Percentiles rank a stretch among this genome's conserved stretches.
Conservation (phyloP, 2,113 vertebrate genomes). For the Clarias magur region DNA sequence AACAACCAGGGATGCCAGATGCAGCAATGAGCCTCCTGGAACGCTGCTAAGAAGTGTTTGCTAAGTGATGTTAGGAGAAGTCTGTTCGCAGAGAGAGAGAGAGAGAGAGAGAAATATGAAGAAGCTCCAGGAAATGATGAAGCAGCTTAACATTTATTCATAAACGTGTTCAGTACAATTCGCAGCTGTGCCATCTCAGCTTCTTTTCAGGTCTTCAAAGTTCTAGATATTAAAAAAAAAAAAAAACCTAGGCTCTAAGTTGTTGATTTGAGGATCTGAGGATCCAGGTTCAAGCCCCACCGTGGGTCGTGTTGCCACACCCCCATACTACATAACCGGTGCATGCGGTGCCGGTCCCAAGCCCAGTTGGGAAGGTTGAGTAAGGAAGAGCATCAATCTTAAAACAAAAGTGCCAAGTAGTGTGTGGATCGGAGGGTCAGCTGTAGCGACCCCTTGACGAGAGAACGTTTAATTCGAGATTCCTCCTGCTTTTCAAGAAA, state of each 20-base stretch:
- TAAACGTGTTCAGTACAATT: background rate
- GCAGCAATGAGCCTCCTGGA: slow-evolving; percentile 31
- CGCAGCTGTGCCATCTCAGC: background rate
- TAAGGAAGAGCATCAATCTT: no score
- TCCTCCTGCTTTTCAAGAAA: background rate
- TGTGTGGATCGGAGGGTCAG: no score
- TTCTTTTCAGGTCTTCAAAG: background rate
- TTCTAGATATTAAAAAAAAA: no score
- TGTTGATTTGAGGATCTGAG: no score
- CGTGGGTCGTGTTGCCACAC: no score
- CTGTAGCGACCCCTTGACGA: no score
- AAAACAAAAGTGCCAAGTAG: no score
- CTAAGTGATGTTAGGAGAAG: slow-evolving; percentile 17
- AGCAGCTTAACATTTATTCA: background rate
- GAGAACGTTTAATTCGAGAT: background rate
- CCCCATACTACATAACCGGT: no score
- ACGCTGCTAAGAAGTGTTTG: slow-evolving; percentile 30
- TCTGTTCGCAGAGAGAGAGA: background rate
- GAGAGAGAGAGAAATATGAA: background rate
- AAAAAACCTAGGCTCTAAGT: no score
- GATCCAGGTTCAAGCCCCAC: no score
- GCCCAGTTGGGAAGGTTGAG: no score
- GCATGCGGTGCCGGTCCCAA: no score
- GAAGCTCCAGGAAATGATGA: slow-evolving; percentile 9
- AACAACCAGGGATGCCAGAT: slow-evolving; percentile 50